Percentiles rank a stretch among this genome's conserved stretches.
Conservation (phyloP, 2,888 invertebrate genomes). For the Mythimna vitellina region DNA sequence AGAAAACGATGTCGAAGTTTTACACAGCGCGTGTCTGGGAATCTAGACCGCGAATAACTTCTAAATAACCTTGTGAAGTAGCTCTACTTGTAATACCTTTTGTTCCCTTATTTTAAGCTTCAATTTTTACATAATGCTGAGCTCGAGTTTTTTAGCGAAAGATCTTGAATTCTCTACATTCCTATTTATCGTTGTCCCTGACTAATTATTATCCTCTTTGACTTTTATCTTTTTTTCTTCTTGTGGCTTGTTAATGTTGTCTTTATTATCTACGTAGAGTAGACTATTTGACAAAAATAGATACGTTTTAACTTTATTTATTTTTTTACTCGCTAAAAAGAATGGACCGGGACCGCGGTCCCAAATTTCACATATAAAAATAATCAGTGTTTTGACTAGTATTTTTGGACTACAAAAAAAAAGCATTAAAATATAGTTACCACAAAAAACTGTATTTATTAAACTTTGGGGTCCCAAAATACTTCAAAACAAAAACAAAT, state of each 20-base stretch:
- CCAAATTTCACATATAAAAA: no score
- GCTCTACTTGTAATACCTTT: constrained; percentile 15
- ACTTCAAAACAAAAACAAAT: no score
- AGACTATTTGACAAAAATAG: neutral
- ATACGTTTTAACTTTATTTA: neutral
- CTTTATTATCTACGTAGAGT: neutral
- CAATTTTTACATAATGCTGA: constrained; percentile 36
- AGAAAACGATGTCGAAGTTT: constrained; percentile 8
- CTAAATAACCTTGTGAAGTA: constrained; percentile 42
- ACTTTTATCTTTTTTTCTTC: neutral
- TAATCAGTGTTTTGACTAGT: no score
- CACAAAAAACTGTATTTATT: no score
- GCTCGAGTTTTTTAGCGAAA: constrained; percentile 11
- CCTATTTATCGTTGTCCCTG: constrained; percentile 14
- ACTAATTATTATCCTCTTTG: constrained; percentile 29
- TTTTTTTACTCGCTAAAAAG: neutral
- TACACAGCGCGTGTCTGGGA: constrained; percentile 27
- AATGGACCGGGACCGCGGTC: no score
- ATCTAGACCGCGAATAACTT: constrained; percentile 35
- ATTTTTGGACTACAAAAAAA: no score
- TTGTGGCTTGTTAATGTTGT: neutral
- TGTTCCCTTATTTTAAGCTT: constrained; percentile 24
- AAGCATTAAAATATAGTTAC: no score
- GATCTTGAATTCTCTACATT: constrained; percentile 31
- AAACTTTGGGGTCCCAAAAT: no score